A percentile compares a stretch with the other conserved stretches of the same genome.
These are phyloP conservation scores for Arvicanthis niloticus DNA, from an alignment of 2,113 vertebrate species.

Conservation along the genomic window DNA sequence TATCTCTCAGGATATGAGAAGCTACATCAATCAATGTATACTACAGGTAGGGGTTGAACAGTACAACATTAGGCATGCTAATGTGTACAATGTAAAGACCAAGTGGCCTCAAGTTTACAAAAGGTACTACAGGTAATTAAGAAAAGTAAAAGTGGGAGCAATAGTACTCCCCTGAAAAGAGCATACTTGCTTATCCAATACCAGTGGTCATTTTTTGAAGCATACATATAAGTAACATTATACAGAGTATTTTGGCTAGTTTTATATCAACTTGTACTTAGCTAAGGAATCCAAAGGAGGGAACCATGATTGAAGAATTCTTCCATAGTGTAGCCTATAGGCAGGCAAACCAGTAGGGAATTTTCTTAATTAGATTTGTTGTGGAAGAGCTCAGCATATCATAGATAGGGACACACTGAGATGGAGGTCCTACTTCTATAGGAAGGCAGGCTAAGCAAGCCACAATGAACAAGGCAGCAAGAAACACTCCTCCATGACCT, in stretches of 20 bases:
- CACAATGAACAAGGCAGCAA: background rate
- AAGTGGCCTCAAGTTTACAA: background rate
- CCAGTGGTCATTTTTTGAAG: background rate
- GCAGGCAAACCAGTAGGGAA: background rate
- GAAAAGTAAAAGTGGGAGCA: background rate
- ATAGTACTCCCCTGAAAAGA: background rate
- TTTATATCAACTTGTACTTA: background rate
- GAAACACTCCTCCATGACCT: background rate
- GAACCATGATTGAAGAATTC: background rate
- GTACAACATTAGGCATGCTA: background rate
- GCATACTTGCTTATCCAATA: background rate
- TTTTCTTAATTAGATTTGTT: background rate
- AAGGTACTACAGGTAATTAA: background rate
- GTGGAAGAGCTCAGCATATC: background rate
- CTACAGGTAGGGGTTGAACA: background rate
- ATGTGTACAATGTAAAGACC: background rate
- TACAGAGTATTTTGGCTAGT: background rate
- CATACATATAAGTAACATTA: background rate
- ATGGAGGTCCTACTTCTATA: background rate
- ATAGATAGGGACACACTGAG: background rate
- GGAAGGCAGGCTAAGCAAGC: background rate
- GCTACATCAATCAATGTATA: background rate
- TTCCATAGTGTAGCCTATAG: background rate
- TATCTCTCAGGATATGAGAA: background rate
- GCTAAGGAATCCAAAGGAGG: background rate